These are phyloP conservation scores for Pyrochroa serraticornis DNA, from an alignment of 2,888 invertebrate genomes.

Conservation along the genomic window DNA sequence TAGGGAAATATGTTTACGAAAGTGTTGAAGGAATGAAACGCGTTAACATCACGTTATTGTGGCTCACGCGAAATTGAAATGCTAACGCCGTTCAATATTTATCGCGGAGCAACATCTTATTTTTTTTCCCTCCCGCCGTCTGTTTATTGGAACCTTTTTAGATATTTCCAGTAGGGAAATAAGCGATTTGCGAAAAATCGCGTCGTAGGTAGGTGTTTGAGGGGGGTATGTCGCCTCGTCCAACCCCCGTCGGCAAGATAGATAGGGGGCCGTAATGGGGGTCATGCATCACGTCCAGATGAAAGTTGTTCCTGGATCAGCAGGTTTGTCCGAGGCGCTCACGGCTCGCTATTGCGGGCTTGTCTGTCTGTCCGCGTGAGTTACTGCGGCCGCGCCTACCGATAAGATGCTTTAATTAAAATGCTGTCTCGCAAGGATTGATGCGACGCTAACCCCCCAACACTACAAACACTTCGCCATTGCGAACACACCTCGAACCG, in stretches of 20 bases:
- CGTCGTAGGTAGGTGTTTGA: neutral
- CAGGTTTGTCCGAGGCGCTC: slow-evolving; percentile 56
- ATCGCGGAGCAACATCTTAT: slow-evolving; percentile 34
- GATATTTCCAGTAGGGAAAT: slow-evolving; percentile 19
- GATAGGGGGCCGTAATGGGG: slow-evolving; percentile 49
- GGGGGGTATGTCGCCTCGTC: neutral
- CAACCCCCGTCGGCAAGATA: slow-evolving; percentile 39
- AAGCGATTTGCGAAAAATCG: neutral
- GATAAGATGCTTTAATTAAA: slow-evolving; percentile 62
- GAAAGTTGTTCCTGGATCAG: slow-evolving; percentile 60
- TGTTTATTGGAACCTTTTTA: slow-evolving; percentile 17
- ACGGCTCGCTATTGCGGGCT: slow-evolving; percentile 45
- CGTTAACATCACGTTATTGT: slow-evolving; percentile 56
- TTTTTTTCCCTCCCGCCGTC: slow-evolving; percentile 17
- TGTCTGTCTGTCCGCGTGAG: slow-evolving; percentile 57
- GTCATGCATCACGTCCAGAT: slow-evolving; percentile 58
- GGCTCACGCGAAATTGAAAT: slow-evolving; percentile 55
- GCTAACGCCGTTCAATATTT: slow-evolving; percentile 55
- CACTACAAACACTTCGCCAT: slow-evolving; percentile 28
- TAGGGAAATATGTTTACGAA: slow-evolving; percentile 57
- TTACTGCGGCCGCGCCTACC: slow-evolving; percentile 59
- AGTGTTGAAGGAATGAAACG: slow-evolving; percentile 51
- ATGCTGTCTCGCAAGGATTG: slow-evolving; percentile 60
- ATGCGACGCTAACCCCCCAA: slow-evolving; percentile 45
- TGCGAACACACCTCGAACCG: neutral